Evolutionary conservation across 2,888 invertebrate genomes (phyloP), one percentile per base, ranked within the genome.

Genomic region (Operophtera brumata): DNA sequence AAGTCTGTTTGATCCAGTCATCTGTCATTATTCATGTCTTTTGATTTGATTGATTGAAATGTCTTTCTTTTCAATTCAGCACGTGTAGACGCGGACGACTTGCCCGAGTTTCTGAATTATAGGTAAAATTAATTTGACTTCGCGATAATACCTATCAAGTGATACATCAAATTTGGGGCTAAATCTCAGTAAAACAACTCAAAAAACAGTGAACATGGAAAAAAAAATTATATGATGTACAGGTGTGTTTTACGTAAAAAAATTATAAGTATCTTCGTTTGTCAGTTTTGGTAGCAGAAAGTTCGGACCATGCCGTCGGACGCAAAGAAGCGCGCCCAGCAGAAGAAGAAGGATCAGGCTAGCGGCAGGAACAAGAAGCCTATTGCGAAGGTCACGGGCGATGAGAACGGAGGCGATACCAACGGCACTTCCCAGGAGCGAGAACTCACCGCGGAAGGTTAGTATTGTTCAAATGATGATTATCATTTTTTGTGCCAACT

Each of bases 311-410:
- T 99, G 99, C 99, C 99, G 82, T 99, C 99, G 73, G 99, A 99
- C 89, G 95, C 98, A 32, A 99, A 99, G 89, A 99, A 99, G 92
- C 97, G 97, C 80, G 96, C 98, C 82, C 97, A 97, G 78, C 97
- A 97, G 79, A 97, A 97, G 85, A 99, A 99, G 88, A 99, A 99
- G 82, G 98, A 98, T 66, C 96, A 97, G 48, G 95, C 96, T 4
- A 96, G 94, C 77, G 94, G 93, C 59, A 93, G 95, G 66, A 92
- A 84, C 66, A 91, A 91, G 75, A 91, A 90, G 59, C 86, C 91
- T 62, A 86, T 91, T 66, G 82, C 88, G 42, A 82, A 86, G 75
- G 91, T 89, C 69, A 91, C 86, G 50, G 79, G 84, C 14, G 92
- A 92, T 2, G 91, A 91, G 54, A 93, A 93, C 69, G 92, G 92